A percentile compares a stretch with the other conserved stretches of the same genome.
Conservation (phyloP, 2,113 vertebrate species). For the Megalops atlanticus region DNA sequence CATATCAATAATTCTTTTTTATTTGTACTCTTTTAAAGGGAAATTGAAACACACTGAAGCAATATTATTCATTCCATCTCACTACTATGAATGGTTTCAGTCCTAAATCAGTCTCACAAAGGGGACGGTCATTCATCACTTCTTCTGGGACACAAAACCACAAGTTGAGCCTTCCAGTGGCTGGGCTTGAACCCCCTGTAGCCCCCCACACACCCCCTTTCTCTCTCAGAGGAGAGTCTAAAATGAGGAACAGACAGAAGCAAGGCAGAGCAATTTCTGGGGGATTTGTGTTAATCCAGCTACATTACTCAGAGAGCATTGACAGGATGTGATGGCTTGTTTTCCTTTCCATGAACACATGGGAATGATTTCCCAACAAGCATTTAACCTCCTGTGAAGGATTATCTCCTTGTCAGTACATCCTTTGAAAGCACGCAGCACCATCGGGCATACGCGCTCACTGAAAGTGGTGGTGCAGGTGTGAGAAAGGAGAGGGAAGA, state of each 20-base stretch:
- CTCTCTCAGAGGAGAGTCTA: not conserved
- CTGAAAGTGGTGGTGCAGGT: not conserved
- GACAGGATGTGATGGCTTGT: not conserved
- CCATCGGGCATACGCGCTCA: not conserved
- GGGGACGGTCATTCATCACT: not conserved
- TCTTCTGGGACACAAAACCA: not conserved
- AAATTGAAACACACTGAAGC: not conserved
- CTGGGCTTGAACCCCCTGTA: not conserved
- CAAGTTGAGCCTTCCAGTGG: not conserved
- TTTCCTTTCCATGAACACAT: not conserved
- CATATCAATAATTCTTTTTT: not conserved
- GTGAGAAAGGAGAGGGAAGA: not conserved
- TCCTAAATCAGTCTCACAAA: not conserved
- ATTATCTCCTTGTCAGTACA: not conserved
- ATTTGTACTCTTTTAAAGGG: not conserved
- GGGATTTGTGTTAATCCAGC: not conserved
- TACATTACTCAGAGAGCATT: not conserved
- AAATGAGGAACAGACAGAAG: not conserved
- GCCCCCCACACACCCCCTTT: not conserved
- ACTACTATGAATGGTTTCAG: not conserved
- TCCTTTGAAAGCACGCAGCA: not conserved
- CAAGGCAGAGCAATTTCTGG: not conserved
- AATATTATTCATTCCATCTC: not conserved
- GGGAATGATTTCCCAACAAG: not conserved
- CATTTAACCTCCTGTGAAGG: slow-evolving; percentile 1